Base-by-base conservation (phyloP, 1,140 invertebrate genomes). In the Dryas iulia region DNA sequence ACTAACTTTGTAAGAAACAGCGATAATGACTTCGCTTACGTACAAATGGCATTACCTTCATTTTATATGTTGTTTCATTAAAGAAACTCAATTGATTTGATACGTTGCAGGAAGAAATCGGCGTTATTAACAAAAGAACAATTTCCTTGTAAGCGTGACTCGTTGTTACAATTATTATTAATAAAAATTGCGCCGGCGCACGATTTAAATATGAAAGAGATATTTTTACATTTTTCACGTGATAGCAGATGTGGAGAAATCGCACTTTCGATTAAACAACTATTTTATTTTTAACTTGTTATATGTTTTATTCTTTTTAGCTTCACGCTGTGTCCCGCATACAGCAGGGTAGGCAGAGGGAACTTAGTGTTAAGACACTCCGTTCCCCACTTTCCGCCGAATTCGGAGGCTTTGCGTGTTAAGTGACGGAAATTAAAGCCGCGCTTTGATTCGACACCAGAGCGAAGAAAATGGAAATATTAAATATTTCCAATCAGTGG, bases 131-230 rank as follows among this genome's bases (percentile, higher is more conserved):
- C 31, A 59, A 59, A 66, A 59, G n/a, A 23, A 24, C 53, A 24
- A 61, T 30, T 68, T 68, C 66, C 66, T 54, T n/a, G 28, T 68
- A 56, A 68, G 66, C 53, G 26, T 58, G 66, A 58, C 61, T 59
- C 61, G 30, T n/a, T 59, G 35, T 21, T 26, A 28, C 33, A 54
- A 65, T 64, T 59, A 70, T 65, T 59, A 47, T 47, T 60, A 52
- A 5, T 56, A 21, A 47, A 35, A 59, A 68, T 61, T 56, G 52
- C 47, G 33, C 35, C 28, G 52, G 30, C 47, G 60, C 59, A 61
- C 58, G 58, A 39, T 54, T 59, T 39, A 14, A 30, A 47, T 21
- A 47, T 47, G 23, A 33, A 60, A 54, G 28, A 21, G 26, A 60
- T 66, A 28, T 47, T 47, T 39, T 18, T 21, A 47, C 21, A n/a